These are phyloP conservation scores for Siderastrea radians DNA, from an alignment of 92 coral and sea anemone species.

Conservation along the genomic window DNA sequence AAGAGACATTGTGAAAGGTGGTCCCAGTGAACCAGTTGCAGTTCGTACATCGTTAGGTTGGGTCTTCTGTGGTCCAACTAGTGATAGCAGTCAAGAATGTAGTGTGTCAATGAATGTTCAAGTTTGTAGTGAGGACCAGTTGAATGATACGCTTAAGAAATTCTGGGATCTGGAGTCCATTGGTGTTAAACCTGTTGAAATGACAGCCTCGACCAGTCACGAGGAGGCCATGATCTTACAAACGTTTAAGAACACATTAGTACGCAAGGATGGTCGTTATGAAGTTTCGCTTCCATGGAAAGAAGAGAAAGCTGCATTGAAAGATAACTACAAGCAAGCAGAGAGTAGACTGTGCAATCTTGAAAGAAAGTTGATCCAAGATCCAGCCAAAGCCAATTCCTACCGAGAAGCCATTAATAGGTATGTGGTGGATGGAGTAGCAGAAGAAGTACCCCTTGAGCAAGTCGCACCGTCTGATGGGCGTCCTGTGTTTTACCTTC, in stretches of 20 bases:
- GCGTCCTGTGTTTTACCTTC: conserved; percentile 43
- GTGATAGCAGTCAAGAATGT: too few species aligned
- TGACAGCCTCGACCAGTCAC: too few species aligned
- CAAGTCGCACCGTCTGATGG: conserved; percentile 20
- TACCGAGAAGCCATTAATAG: conserved; percentile 38
- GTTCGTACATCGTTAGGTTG: too few species aligned
- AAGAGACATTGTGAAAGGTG: too few species aligned
- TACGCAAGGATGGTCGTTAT: conserved; percentile 32
- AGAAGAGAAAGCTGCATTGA: background rate
- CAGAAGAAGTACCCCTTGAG: conserved; percentile 45
- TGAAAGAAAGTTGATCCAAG: conserved; percentile 32
- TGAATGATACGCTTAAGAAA: background rate
- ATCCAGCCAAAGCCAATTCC: background rate
- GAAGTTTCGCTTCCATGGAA: conserved; percentile 54
- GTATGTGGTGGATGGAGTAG: conserved; percentile 31
- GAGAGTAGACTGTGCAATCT: conserved; percentile 16
- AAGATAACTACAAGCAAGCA: conserved; percentile 24
- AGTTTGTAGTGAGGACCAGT: too few species aligned
- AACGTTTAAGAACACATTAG: conserved; percentile 7
- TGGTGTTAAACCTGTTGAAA: too few species aligned
- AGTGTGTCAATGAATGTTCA: too few species aligned
- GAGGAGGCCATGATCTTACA: background rate
- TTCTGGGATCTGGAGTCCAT: background rate
- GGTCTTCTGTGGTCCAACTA: too few species aligned
- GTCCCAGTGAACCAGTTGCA: too few species aligned